Percentiles rank a stretch among this genome's conserved stretches.
These are phyloP conservation scores for Sorex fumeus DNA, from an alignment of 2,113 vertebrate species.

Conservation along the genomic window DNA sequence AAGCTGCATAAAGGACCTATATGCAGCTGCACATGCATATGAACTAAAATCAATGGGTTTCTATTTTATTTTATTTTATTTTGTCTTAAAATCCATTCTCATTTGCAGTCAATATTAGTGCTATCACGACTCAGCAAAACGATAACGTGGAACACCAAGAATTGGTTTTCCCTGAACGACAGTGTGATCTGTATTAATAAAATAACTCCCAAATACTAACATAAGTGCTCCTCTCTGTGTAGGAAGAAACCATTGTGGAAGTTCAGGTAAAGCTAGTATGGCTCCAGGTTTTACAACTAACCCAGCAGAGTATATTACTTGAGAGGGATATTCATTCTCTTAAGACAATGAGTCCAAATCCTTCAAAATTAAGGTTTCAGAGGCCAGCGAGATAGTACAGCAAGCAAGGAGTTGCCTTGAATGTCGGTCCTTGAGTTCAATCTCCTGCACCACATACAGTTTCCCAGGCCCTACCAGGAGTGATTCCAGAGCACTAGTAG, in stretches of 20 bases:
- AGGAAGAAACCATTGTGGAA: background rate
- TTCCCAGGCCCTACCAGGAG: too few species aligned
- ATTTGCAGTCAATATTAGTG: background rate
- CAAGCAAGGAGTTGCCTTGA: too few species aligned
- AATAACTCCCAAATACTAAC: conserved; percentile 28
- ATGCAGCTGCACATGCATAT: background rate
- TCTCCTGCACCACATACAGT: too few species aligned
- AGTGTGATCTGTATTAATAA: background rate
- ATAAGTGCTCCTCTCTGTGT: background rate
- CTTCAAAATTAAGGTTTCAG: conserved; percentile 11
- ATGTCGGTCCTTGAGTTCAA: too few species aligned
- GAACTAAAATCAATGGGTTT: background rate
- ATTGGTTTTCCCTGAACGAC: background rate
- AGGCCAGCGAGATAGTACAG: too few species aligned
- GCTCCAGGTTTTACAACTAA: conserved; percentile 15
- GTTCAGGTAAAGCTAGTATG: too few species aligned
- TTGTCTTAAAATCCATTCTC: background rate
- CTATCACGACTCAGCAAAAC: background rate
- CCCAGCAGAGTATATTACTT: background rate
- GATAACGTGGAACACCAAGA: background rate
- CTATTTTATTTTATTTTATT: too few species aligned
- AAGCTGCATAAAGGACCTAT: background rate
- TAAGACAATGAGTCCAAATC: background rate
- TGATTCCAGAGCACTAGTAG: too few species aligned
- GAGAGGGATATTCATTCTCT: background rate